Conservation (phyloP, 2,797 vertebrate species). For the Apogon talboti region DNA sequence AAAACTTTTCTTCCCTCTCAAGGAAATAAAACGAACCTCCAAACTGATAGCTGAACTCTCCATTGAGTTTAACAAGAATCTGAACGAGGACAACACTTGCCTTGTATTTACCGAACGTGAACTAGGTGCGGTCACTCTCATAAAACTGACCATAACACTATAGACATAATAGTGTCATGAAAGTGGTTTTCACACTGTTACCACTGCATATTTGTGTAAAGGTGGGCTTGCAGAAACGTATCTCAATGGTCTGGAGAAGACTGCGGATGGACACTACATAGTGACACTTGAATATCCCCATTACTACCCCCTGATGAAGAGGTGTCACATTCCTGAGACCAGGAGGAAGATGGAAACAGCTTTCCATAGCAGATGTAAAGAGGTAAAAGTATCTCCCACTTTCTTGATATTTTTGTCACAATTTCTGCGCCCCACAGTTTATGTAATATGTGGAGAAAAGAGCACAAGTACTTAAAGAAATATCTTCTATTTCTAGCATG, state of each 20-base stretch:
- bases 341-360: slow-evolving; percentile 92
- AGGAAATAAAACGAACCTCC: slow-evolving; percentile 92
- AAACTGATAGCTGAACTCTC: slow-evolving; percentile 91
- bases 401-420: neutral
- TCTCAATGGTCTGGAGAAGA: slow-evolving; percentile 88
- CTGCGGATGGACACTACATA: slow-evolving; percentile 82
- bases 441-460: neutral
- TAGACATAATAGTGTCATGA: no score
- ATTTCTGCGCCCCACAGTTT: neutral
- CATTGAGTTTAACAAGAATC: slow-evolving; percentile 95
- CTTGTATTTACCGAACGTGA: slow-evolving; percentile 89
- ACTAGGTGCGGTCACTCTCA: slow-evolving; percentile 79
- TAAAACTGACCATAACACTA: neutral
- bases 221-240: slow-evolving; percentile 91
- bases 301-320: slow-evolving; percentile 95
- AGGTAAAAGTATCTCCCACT: slow-evolving; percentile 78
- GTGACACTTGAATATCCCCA: slow-evolving; percentile 94
- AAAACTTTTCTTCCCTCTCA: slow-evolving; percentile 4
- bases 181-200: neutral
- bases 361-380: slow-evolving; percentile 94
- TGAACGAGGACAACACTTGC: slow-evolving; percentile 91
- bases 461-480: no score
- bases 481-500: neutral
- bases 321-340: slow-evolving; percentile 91
- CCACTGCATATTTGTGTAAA: slow-evolving; percentile 50